phyloP scores from a whole-genome alignment of 2,797 vertebrate genomes.

The Paramormyrops hopkinsi region DNA sequence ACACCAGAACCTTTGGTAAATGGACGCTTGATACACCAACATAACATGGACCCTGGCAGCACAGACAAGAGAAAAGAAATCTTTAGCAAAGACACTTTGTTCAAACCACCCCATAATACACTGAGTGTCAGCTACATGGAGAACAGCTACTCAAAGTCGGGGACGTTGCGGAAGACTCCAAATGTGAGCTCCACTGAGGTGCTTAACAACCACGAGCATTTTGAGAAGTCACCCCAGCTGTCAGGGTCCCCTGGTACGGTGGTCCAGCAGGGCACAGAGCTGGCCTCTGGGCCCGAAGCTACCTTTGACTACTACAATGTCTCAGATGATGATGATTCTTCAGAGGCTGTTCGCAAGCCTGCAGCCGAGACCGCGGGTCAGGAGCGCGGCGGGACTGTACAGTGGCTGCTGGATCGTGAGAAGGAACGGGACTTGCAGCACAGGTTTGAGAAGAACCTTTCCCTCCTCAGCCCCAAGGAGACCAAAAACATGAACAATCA shows the following conservation, averaged over 20 bases:
- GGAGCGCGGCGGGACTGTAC: slow-evolving; percentile 87
- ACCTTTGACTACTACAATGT: slow-evolving; percentile 98
- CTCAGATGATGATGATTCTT: slow-evolving; percentile 93
- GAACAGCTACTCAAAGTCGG: slow-evolving; percentile 86
- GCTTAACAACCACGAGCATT: slow-evolving; percentile 84
- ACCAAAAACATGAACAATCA: slow-evolving; percentile 87
- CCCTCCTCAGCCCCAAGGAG: slow-evolving; percentile 93
- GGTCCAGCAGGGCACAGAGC: slow-evolving; percentile 77
- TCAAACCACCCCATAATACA: slow-evolving; percentile 94
- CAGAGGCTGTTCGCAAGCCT: slow-evolving; percentile 81
- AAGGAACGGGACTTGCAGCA: slow-evolving; percentile 94
- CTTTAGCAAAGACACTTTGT: slow-evolving; percentile 98
- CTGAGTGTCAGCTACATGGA: slow-evolving; percentile 81
- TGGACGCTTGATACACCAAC: slow-evolving; percentile 86
- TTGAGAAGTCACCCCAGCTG: slow-evolving; percentile 77
- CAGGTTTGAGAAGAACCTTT: slow-evolving; percentile 96
- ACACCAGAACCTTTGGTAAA: slow-evolving; percentile 78
- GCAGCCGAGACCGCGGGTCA: slow-evolving; percentile 75
- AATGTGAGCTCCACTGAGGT: slow-evolving; percentile 82
- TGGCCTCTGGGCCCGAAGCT: slow-evolving; percentile 74
- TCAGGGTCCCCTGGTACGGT: slow-evolving; percentile 74
- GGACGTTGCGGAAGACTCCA: slow-evolving; percentile 88
- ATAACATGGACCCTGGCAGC: slow-evolving; percentile 79
- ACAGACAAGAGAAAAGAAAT: slow-evolving; percentile 97
- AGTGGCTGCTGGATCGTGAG: slow-evolving; percentile 94